Evolutionary conservation across 2,797 vertebrate genomes (phyloP).

Genomic region (Choloepus didactylus): DNA sequence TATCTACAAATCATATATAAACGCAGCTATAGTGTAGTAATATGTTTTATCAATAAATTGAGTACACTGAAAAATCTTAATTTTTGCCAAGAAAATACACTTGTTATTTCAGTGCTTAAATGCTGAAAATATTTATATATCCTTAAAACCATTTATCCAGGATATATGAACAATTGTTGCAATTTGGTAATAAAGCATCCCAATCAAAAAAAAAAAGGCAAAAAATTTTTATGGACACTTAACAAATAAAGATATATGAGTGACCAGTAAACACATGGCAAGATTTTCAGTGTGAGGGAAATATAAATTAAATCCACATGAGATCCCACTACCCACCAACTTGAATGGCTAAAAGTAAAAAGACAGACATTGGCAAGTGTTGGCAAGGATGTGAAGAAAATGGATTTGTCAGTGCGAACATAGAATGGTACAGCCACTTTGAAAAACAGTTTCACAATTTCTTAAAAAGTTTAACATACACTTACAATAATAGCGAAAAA

Average conservation of each 20-base stretch:
- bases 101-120: slow-evolving; percentile 30
- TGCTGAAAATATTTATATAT: not conserved
- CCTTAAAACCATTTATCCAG: not conserved
- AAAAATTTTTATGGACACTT: not conserved
- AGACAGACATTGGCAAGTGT: not conserved
- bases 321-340: fast-evolving
- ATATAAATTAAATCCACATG: too few species aligned
- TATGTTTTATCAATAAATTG: not conserved
- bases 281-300: not conserved
- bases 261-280: too few species aligned
- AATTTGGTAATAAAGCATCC: not conserved
- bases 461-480: not conserved
- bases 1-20: not conserved
- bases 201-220: not conserved
- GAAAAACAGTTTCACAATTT: not conserved
- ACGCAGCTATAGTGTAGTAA: not conserved
- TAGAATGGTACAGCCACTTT: fast-evolving
- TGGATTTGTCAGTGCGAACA: fast-evolving
- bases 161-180: not conserved
- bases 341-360: not conserved
- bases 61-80: not conserved
- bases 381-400: not conserved
- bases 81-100: not conserved
- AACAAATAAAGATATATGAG: not conserved
- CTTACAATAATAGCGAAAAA: fast-evolving